These are phyloP conservation scores for Rhinoptilus africanus DNA, from an alignment of 2,113 vertebrate species.

Conservation along the genomic window DNA sequence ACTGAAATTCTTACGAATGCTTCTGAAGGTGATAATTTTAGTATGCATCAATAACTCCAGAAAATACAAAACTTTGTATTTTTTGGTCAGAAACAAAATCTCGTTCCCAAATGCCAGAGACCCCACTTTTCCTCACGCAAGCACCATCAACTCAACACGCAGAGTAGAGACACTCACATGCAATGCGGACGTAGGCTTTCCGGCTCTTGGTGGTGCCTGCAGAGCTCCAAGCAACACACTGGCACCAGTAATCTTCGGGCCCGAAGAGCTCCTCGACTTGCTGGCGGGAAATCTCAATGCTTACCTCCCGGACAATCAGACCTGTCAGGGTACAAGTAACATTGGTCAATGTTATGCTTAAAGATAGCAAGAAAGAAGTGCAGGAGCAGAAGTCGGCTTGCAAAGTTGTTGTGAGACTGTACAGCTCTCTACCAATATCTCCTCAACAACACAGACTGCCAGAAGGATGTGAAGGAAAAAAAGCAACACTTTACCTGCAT, in stretches of 20 bases:
- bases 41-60: not conserved
- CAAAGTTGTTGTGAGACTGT: not conserved
- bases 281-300: conserved; percentile 92
- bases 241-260: conserved; percentile 94
- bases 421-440: not conserved
- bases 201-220: conserved; percentile 95
- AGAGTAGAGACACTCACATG: conserved; percentile 81
- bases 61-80: not conserved
- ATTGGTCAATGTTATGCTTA: not conserved
- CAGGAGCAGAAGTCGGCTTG: not conserved
- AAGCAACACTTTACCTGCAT: not conserved
- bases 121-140: too few species aligned
- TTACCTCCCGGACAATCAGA: conserved; percentile 92
- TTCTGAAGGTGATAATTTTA: not conserved
- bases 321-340: conserved; percentile 71
- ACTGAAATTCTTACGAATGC: not conserved
- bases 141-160: accelerated
- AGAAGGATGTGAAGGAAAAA: not conserved
- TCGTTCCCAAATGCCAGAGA: accelerated
- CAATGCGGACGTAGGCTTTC: conserved; percentile 92
- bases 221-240: conserved; percentile 96
- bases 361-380: accelerated
- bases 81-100: not conserved
- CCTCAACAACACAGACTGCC: not conserved
- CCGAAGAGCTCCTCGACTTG: conserved; percentile 95